These are phyloP conservation scores for Globia sparganii DNA, from an alignment of 2,888 invertebrate species.

Conservation along the genomic window DNA sequence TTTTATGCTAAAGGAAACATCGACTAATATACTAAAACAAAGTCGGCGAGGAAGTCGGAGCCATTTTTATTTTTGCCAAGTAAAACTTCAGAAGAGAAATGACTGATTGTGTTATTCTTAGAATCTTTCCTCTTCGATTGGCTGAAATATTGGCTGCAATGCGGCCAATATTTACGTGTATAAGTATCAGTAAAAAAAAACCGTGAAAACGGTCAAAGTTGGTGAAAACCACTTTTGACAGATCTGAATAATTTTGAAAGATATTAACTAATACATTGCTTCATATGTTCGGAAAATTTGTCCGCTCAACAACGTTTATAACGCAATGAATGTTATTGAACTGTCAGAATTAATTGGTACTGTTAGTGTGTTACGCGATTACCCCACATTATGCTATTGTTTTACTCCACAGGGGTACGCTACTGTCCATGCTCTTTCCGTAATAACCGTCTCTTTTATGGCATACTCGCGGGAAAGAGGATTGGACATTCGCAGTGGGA, in stretches of 20 bases:
- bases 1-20: constrained; percentile 36
- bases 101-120: constrained; percentile 12
- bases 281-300: not conserved
- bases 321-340: no score
- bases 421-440: not conserved
- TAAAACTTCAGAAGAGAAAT: not conserved
- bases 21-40: constrained; percentile 46
- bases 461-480: not conserved
- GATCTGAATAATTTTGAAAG: not conserved
- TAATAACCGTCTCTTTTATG: constrained; percentile 1
- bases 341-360: not conserved
- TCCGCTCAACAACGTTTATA: not conserved
- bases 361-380: not conserved
- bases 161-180: not conserved
- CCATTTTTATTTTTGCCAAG: constrained; percentile 37
- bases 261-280: not conserved
- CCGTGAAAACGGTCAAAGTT: no score
- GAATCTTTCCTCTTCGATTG: not conserved
- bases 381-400: not conserved
- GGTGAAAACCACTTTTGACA: not conserved
- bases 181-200: not conserved
- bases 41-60: constrained; percentile 28
- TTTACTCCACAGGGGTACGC: not conserved
- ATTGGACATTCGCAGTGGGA: constrained; percentile 19
- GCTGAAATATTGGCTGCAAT: not conserved